Evolutionary conservation across 2,888 invertebrate genomes (phyloP).

Genomic region (Drosophila flavopinicola): DNA sequence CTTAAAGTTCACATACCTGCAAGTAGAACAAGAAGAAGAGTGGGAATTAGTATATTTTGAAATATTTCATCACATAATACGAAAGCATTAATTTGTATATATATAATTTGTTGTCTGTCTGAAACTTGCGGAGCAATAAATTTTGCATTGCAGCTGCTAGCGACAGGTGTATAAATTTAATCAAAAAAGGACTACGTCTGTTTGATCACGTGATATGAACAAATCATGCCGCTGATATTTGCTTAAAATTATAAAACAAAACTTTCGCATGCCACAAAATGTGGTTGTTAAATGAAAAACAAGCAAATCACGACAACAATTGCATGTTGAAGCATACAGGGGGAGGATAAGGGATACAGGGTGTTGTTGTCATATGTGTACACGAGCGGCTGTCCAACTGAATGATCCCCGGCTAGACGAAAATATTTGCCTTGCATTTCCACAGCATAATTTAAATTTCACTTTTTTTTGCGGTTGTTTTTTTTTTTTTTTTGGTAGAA

Average conservation of each 20-base stretch:
- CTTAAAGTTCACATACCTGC: conserved; percentile 38
- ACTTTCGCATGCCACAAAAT: conserved; percentile 62
- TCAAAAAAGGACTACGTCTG: conserved; percentile 1
- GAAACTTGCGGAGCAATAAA: neutral
- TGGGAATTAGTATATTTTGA: neutral
- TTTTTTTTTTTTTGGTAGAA: conserved; percentile 16
- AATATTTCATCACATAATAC: neutral
- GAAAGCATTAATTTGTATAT: neutral
- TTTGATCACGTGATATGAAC: conserved; percentile 12
- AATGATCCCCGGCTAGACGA: conserved; percentile 68
- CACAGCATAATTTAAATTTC: conserved; percentile 66
- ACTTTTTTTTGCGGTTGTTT: conserved; percentile 21
- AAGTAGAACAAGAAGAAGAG: conserved; percentile 24
- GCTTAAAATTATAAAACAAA: conserved; percentile 73
- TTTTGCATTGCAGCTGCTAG: neutral
- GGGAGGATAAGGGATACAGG: neutral
- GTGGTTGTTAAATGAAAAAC: conserved; percentile 71
- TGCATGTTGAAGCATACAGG: conserved; percentile 19
- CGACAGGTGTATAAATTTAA: neutral
- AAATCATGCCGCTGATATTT: conserved; percentile 50
- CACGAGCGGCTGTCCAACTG: conserved; percentile 39
- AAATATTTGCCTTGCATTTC: conserved; percentile 74
- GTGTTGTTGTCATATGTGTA: conserved; percentile 16
- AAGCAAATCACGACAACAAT: conserved; percentile 68
- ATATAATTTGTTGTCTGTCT: neutral